A percentile compares a stretch with the other conserved stretches of the same genome.
These are phyloP conservation scores for Crenuchus spilurus DNA, from an alignment of 2,797 vertebrate genomes.

Conservation along the genomic window DNA sequence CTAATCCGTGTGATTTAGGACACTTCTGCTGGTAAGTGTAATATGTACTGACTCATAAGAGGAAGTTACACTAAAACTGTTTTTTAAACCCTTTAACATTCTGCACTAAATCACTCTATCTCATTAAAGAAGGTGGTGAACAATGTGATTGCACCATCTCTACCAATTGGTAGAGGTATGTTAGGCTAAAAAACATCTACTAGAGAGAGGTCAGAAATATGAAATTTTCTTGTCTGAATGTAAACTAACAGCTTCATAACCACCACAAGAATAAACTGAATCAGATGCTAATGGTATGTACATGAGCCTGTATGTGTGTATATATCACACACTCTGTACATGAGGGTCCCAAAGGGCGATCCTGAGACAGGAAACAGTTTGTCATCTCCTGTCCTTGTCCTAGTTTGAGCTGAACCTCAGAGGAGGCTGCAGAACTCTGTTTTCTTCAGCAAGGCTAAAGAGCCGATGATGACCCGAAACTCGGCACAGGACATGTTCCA, in stretches of 20 bases:
- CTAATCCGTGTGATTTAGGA: no score
- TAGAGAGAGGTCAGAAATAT: no score
- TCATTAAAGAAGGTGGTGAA: no score
- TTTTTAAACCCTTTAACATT: no score
- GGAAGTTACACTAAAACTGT: no score
- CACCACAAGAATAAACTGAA: not conserved
- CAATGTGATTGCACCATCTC: no score
- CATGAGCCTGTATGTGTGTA: not conserved
- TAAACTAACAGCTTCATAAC: not conserved
- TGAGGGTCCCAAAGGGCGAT: slow-evolving; percentile 31
- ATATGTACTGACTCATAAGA: no score
- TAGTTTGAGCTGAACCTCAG: slow-evolving; percentile 43
- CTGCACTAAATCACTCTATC: no score
- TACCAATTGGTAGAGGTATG: no score
- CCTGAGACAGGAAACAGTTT: slow-evolving; percentile 52
- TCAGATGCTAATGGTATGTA: slow-evolving; percentile 14
- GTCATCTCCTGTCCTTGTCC: slow-evolving; percentile 56
- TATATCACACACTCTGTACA: not conserved
- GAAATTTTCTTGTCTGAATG: not conserved
- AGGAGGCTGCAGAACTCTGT: slow-evolving; percentile 1
- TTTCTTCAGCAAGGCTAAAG: slow-evolving; percentile 54
- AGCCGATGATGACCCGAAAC: slow-evolving; percentile 51
- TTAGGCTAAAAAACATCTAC: no score
- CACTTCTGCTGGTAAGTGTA: no score
- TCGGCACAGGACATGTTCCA: slow-evolving; percentile 30